Evolutionary conservation across 2,888 invertebrate species (phyloP), one percentile per base, ranked within the genome.

Genomic region (Ormyrus thymus): DNA sequence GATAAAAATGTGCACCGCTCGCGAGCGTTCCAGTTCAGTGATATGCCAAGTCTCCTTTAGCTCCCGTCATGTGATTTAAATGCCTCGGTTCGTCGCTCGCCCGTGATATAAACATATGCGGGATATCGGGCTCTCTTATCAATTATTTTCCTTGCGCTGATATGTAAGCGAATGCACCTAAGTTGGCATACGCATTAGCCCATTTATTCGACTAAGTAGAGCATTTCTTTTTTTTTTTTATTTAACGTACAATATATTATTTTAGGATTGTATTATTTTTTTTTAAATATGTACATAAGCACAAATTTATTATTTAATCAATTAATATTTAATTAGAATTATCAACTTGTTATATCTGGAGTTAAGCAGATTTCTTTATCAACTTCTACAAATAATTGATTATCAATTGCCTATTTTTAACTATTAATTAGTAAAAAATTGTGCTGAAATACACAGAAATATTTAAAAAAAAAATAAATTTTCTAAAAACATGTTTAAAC

Each of bases 21-120:
- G 15, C 51, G 53, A 53, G 29, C 29, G 45, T 68, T 59, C 65
- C 56, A 13, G 58, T 43, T 58, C 66, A 50, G 61, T 59, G 50
- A 65, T 65, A 58, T 13, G 43, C 9, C 58, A 68, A 58, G 68
- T 64, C 69, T 72, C 74, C 81, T 77, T 78, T 59, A 72, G 81
- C 80, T 62, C 78, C 64, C 72, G 72, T 65, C 70, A 71, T 75
- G 78, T 82, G 76, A 83, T 83, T 84, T 84, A 83, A 84, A 83
- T 84, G 80, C 82, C 82, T 80, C 75, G 73, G 29, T 13, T 46
- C 50, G 50, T 29, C 65, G 29, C 48, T 65, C 48, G 48, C 45
- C 29, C 48, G 76, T 43, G 50, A 64, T 70, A 64, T 58, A 62
- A 55, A 69, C 62, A 76, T 10, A 69, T 50, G 43, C 8, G 46